A percentile compares a stretch with the other conserved stretches of the same genome.
Evolutionary conservation across 2,888 invertebrate species (phyloP).

Genomic region (Microctonus aethiopoides): DNA sequence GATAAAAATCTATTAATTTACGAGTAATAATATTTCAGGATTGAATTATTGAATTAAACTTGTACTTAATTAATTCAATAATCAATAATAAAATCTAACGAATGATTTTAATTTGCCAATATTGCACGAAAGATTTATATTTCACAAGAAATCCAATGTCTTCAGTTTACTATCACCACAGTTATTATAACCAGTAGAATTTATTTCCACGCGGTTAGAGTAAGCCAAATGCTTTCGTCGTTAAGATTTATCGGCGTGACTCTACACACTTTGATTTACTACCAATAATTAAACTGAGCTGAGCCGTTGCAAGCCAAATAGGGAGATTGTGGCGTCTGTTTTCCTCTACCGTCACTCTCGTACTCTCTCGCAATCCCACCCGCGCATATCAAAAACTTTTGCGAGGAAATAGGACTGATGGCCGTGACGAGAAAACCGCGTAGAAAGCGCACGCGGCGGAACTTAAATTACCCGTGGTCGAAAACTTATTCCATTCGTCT

Average conservation of each 20-base stretch:
- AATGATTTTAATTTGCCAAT: no score
- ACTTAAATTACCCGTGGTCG: conserved; percentile 45
- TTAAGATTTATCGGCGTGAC: conserved; percentile 57
- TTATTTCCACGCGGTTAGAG: conserved; percentile 40
- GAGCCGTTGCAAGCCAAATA: conserved; percentile 5
- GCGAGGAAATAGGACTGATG: conserved; percentile 29
- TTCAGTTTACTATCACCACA: conserved; percentile 34
- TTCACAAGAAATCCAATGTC: not conserved
- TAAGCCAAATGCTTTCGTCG: conserved; percentile 47
- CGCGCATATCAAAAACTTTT: conserved; percentile 53
- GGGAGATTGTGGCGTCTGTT: conserved; percentile 21
- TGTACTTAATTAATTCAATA: no score
- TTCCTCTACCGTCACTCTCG: not conserved
- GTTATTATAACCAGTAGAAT: conserved; percentile 41
- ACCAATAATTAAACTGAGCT: conserved; percentile 62
- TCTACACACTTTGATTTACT: conserved; percentile 55
- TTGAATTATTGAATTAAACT: no score
- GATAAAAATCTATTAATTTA: not conserved
- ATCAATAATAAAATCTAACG: no score
- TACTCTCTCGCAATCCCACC: conserved; percentile 33
- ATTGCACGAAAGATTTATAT: no score
- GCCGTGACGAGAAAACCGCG: conserved; percentile 16
- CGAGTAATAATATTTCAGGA: no score
- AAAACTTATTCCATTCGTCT: conserved; percentile 59
- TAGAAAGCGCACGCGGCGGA: conserved; percentile 32